phyloP scores from a whole-genome alignment of 2,113 vertebrate species.

The Lycocorax pyrrhopterus region DNA sequence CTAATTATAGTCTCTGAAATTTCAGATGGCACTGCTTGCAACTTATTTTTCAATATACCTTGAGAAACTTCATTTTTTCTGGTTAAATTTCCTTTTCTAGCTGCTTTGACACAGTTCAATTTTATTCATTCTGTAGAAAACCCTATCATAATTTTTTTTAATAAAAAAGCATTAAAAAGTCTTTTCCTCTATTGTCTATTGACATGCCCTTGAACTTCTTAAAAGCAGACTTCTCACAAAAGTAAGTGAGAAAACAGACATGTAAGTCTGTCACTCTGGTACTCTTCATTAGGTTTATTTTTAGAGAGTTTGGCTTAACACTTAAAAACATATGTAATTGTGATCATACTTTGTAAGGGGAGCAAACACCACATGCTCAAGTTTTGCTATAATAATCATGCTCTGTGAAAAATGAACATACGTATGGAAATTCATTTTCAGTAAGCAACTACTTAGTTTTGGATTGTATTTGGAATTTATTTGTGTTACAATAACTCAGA shows the following conservation, averaged over 20 bases:
- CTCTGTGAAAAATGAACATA: not conserved
- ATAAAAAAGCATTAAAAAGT: not conserved
- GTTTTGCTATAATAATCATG: not conserved
- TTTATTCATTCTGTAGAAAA: not conserved
- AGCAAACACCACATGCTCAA: not conserved
- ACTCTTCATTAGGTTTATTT: not conserved
- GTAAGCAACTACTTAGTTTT: not conserved
- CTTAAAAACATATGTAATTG: not conserved
- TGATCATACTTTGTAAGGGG: not conserved
- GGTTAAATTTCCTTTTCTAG: not conserved
- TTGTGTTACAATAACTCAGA: not conserved
- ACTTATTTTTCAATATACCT: not conserved
- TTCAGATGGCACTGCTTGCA: not conserved
- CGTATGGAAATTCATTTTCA: not conserved
- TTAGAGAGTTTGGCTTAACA: not conserved
- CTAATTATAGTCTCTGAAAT: not conserved
- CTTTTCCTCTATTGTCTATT: not conserved
- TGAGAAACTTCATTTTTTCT: not conserved
- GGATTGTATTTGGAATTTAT: not conserved
- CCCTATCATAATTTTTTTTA: not conserved
- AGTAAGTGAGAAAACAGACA: not conserved
- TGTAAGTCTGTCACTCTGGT: not conserved
- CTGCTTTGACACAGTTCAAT: not conserved
- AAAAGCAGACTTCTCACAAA: not conserved
- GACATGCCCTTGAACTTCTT: not conserved